Percentiles rank a stretch among this genome's conserved stretches.
Conservation (phyloP, 2,113 vertebrate genomes). For the Brachypodius melanocephalos region DNA sequence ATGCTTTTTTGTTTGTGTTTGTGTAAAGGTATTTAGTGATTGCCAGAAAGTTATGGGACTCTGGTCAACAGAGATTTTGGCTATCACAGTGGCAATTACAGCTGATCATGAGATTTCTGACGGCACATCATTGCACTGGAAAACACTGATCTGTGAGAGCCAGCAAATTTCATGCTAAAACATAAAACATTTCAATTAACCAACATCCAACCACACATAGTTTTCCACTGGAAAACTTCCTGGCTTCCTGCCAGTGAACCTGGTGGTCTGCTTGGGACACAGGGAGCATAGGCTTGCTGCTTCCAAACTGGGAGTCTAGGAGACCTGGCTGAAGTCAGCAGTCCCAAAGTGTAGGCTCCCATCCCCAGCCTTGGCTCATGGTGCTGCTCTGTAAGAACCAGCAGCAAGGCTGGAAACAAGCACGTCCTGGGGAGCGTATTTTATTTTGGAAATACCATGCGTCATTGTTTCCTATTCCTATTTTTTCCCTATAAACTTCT, state of each 20-base stretch:
- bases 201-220: neutral
- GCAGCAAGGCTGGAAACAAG: neutral
- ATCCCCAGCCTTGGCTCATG: neutral
- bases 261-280: slow-evolving; percentile 9
- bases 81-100: slow-evolving; percentile 15
- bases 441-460: slow-evolving; percentile 42
- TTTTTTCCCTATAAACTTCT: slow-evolving; percentile 29
- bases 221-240: slow-evolving; percentile 17
- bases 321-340: neutral
- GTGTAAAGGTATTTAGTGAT: neutral
- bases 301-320: neutral
- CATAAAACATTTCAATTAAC: neutral
- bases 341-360: neutral
- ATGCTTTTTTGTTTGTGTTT: neutral
- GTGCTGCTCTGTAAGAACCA: neutral
- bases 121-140: neutral
- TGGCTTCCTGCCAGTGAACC: slow-evolving; percentile 13
- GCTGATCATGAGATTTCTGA: neutral
- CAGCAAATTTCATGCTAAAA: slow-evolving; percentile 6
- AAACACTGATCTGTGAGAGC: neutral
- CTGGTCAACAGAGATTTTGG: neutral
- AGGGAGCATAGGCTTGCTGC: neutral
- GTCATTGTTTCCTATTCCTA: slow-evolving; percentile 61
- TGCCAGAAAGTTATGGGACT: neutral
- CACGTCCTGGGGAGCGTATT: neutral